These are phyloP conservation scores for Callospermophilus lateralis DNA, from an alignment of 2,113 vertebrate genomes.

Conservation along the genomic window DNA sequence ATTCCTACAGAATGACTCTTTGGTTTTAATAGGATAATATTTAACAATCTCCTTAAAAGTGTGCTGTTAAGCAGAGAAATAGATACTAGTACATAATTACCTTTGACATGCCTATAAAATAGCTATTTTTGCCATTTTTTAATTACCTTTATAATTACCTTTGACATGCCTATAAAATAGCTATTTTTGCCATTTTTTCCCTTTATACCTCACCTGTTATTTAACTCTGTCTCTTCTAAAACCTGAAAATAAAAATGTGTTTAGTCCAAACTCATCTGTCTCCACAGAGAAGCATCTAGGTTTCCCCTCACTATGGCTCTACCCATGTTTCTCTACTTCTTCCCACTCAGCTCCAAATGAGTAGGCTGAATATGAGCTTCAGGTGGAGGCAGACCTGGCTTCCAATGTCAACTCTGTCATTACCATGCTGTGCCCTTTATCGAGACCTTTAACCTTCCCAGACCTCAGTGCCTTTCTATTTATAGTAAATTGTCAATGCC, in stretches of 20 bases:
- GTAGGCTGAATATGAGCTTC: background rate
- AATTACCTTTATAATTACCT: no score
- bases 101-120: conserved; percentile 13
- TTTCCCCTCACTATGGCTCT: background rate
- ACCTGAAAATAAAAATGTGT: background rate
- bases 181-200: conserved; percentile 41
- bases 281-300: background rate
- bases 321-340: background rate
- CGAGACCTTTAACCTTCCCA: background rate
- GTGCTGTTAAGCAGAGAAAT: conserved; percentile 32
- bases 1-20: conserved; percentile 27
- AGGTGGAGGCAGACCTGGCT: background rate
- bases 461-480: background rate
- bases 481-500: background rate
- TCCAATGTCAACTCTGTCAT: background rate
- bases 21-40: conserved; percentile 13
- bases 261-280: background rate
- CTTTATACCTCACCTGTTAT: background rate
- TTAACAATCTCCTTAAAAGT: conserved; percentile 44
- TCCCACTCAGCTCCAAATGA: background rate
- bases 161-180: conserved; percentile 5
- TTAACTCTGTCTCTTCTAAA: conserved; percentile 16
- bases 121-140: conserved; percentile 37
- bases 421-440: background rate
- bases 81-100: background rate